Evolutionary conservation across 2,797 vertebrate species (phyloP).

Genomic region (Rhinophrynus dorsalis): DNA sequence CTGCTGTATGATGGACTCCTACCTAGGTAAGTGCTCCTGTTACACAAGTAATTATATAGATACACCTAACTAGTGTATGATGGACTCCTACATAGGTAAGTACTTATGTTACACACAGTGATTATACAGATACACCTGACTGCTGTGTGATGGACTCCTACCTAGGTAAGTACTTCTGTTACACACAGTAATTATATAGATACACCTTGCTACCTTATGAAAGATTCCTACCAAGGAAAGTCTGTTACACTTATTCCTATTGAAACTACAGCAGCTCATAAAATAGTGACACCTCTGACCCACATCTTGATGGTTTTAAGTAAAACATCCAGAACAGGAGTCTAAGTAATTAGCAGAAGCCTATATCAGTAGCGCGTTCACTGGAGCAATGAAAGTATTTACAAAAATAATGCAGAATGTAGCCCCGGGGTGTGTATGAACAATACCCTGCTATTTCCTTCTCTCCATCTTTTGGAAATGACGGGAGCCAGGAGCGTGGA

Average conservation of each 20-base stretch:
- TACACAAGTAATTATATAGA: no score
- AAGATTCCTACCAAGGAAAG: no score
- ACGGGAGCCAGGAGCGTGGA: constrained; percentile 62
- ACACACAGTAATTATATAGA: no score
- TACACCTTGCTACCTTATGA: no score
- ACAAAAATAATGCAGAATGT: constrained; percentile 44
- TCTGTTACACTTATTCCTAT: background rate
- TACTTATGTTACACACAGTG: no score
- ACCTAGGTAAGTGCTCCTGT: no score
- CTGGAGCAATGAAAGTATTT: constrained; percentile 50
- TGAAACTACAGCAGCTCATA: background rate
- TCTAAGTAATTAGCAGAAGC: constrained; percentile 56
- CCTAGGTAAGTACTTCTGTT: no score
- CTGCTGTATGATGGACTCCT: no score
- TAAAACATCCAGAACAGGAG: constrained; percentile 54
- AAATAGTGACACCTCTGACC: constrained; percentile 27
- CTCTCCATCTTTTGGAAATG: constrained; percentile 56
- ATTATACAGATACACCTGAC: no score
- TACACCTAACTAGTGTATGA: no score
- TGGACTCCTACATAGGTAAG: no score
- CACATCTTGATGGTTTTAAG: constrained; percentile 51
- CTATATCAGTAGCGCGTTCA: constrained; percentile 56
- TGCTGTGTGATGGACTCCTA: no score
- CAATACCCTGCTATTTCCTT: constrained; percentile 55
- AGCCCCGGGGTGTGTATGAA: constrained; percentile 58